A percentile compares a stretch with the other conserved stretches of the same genome.
phyloP scores from a whole-genome alignment of 2,797 vertebrate genomes.

The Artibeus jamaicensis region DNA sequence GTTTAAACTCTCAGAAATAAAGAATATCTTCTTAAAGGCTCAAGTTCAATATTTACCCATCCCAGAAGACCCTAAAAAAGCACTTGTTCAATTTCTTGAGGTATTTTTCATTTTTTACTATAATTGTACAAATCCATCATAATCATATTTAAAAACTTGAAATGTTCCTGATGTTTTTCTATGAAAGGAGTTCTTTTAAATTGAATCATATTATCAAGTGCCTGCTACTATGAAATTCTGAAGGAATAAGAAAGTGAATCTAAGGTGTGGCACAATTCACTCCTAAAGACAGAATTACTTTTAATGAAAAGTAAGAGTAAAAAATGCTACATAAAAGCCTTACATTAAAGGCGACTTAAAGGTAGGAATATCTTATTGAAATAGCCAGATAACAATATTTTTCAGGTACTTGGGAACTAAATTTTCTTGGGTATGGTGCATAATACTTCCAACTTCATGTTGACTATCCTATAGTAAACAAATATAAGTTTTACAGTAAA shows the following conservation, averaged over 20 bases:
- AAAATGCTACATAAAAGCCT: background rate
- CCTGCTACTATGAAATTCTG: slow-evolving; percentile 12
- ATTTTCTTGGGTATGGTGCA: background rate
- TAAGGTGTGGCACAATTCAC: background rate
- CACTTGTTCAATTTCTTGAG: slow-evolving; percentile 92
- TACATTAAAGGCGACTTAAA: background rate
- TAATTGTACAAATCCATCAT: slow-evolving; percentile 4
- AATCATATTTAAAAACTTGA: slow-evolving; percentile 49
- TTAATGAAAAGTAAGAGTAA: slow-evolving; percentile 41
- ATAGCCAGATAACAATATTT: background rate
- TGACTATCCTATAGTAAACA: background rate
- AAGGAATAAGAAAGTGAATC: slow-evolving; percentile 30
- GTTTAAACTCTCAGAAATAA: slow-evolving; percentile 92
- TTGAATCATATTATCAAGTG: slow-evolving; percentile 4
- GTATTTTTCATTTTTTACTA: slow-evolving; percentile 81
- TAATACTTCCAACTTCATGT: background rate
- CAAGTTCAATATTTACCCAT: slow-evolving; percentile 80
- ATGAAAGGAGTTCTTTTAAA: background rate
- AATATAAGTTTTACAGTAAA: slow-evolving; percentile 8
- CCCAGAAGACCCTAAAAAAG: slow-evolving; percentile 86
- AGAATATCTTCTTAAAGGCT: slow-evolving; percentile 87
- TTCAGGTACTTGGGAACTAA: background rate
- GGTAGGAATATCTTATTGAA: background rate
- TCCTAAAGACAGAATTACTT: background rate
- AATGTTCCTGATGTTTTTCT: background rate